A percentile compares a stretch with the other conserved stretches of the same genome.
Conservation (phyloP, 2,113 vertebrate genomes). For the Meriones unguiculatus region DNA sequence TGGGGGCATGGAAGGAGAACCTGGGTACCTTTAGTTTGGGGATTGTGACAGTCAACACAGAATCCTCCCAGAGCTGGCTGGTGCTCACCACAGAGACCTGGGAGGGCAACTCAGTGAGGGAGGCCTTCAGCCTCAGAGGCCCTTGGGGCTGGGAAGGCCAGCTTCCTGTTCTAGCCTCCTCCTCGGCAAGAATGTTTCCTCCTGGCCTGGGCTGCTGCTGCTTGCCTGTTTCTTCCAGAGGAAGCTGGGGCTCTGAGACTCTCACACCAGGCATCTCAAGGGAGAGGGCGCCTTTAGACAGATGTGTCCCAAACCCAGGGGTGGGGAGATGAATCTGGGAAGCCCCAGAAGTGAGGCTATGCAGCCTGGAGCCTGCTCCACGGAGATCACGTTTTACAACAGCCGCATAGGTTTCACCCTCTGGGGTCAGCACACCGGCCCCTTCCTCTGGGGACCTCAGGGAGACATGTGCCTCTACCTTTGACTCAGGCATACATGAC, state of each 20-base stretch:
- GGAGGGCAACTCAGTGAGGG: not conserved
- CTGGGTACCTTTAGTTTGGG: conserved; percentile 84
- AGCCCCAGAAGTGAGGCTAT: not conserved
- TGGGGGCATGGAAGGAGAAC: conserved; percentile 78
- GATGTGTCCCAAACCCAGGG: not conserved
- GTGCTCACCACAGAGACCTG: conserved; percentile 21
- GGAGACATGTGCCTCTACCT: not conserved
- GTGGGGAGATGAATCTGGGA: not conserved
- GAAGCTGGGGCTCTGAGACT: conserved; percentile 8
- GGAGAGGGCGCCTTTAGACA: rapidly evolving
- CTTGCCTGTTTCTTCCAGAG: rapidly evolving
- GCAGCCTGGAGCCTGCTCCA: not conserved
- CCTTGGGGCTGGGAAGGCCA: conserved; percentile 46
- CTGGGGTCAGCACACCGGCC: not conserved
- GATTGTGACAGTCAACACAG: conserved; percentile 82
- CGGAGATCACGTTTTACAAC: not conserved
- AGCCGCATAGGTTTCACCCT: not conserved
- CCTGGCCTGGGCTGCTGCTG: conserved; percentile 8
- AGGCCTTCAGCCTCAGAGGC: conserved; percentile 43
- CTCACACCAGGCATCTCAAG: rapidly evolving
- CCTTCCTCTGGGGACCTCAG: conserved; percentile 19
- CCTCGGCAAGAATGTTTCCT: not conserved
- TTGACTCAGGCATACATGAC: not conserved
- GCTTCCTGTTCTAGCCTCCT: not conserved
- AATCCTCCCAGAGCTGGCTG: conserved; percentile 57